phyloP scores from a whole-genome alignment of 2,113 vertebrate species.

The Dasypus novemcinctus region DNA sequence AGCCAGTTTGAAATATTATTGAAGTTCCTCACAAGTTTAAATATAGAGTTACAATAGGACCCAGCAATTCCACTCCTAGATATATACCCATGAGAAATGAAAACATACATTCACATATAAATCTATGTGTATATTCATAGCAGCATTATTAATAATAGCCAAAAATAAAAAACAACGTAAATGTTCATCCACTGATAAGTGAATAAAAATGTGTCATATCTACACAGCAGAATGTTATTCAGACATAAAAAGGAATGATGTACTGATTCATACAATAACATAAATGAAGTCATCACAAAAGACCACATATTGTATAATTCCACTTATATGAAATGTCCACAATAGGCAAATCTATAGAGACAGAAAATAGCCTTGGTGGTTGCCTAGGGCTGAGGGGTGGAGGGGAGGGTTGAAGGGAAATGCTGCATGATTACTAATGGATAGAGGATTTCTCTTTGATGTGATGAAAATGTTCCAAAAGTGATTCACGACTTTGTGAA shows the following conservation, averaged over 20 bases:
- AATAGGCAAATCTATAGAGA: no score
- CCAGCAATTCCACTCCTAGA: no score
- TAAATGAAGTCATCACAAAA: no score
- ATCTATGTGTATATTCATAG: background rate
- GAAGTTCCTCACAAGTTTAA: background rate
- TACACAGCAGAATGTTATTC: background rate
- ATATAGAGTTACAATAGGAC: background rate
- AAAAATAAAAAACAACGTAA: background rate
- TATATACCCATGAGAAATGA: background rate
- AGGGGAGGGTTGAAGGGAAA: background rate
- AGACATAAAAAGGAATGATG: background rate
- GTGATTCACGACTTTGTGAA: background rate
- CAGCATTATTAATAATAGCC: background rate
- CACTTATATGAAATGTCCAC: no score
- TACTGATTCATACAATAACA: no score
- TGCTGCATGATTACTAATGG: background rate
- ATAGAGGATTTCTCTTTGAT: background rate
- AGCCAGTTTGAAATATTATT: background rate
- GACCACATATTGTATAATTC: no score
- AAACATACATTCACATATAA: background rate
- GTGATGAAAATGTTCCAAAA: no score
- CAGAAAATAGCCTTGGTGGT: no score
- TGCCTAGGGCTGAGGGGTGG: no score
- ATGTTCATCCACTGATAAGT: background rate
- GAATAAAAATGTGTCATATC: background rate